These are phyloP conservation scores for Danio tinwini DNA, from an alignment of 2,797 vertebrate genomes.

Conservation along the genomic window DNA sequence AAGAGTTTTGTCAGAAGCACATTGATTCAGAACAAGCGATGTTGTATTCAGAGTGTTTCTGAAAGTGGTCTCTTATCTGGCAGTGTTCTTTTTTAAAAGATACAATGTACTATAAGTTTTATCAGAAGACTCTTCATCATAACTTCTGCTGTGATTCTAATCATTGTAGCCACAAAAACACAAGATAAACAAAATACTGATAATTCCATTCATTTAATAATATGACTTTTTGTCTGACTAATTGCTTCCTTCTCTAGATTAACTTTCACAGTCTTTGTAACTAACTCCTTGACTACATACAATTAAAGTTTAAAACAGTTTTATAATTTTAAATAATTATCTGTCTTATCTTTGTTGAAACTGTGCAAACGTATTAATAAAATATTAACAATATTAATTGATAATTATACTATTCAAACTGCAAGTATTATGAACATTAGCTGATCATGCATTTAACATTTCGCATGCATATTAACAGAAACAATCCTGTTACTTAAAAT, in stretches of 20 bases:
- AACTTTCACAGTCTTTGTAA: neutral
- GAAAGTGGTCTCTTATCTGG: conserved; percentile 28
- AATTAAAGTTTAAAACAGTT: neutral
- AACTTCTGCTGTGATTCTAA: conserved; percentile 33
- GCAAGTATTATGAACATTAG: neutral
- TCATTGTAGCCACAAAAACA: conserved; percentile 26
- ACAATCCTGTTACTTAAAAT: neutral
- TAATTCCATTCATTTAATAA: conserved; percentile 16
- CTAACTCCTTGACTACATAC: neutral
- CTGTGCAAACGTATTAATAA: neutral
- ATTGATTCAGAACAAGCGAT: neutral
- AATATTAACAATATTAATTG: neutral
- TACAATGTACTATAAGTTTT: neutral
- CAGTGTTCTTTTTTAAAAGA: neutral
- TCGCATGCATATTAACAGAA: neutral
- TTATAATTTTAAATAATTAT: neutral
- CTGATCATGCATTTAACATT: no score
- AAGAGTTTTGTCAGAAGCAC: neutral
- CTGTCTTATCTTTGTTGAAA: neutral
- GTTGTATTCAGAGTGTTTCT: conserved; percentile 2
- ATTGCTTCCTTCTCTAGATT: neutral
- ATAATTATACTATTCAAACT: neutral
- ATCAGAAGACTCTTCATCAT: conserved; percentile 12
- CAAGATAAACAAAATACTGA: conserved; percentile 38
- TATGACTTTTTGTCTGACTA: conserved; percentile 18